phyloP scores from a whole-genome alignment of 2,113 vertebrate species.

The Hemiscyllium ocellatum region DNA sequence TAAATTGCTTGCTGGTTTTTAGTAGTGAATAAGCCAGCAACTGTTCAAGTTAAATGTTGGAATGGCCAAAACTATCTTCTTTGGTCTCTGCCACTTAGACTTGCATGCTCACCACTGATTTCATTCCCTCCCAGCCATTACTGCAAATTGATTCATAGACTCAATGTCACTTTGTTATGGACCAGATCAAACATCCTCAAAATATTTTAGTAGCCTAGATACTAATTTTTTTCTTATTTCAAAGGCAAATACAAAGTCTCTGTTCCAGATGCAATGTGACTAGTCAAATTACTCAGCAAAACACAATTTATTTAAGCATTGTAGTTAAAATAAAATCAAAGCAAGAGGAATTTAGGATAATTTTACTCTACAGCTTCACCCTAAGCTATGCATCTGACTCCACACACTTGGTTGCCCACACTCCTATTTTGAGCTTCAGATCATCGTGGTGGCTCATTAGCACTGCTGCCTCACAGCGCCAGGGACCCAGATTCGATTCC shows the following conservation, averaged over 20 bases:
- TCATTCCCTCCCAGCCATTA: not conserved
- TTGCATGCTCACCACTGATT: not conserved
- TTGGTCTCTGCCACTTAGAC: not conserved
- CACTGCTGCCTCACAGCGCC: too few species aligned
- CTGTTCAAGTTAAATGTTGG: not conserved
- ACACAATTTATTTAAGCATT: too few species aligned
- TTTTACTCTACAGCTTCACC: not conserved
- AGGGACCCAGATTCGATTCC: too few species aligned
- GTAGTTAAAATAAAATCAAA: too few species aligned
- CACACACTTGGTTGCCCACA: not conserved
- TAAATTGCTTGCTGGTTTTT: not conserved
- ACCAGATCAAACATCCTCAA: too few species aligned
- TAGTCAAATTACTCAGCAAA: too few species aligned
- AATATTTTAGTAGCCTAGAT: too few species aligned
- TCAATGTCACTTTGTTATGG: not conserved
- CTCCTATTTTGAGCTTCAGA: not conserved
- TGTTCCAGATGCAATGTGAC: too few species aligned
- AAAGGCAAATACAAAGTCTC: too few species aligned
- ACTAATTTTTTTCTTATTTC: too few species aligned
- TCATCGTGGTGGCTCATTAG: too few species aligned
- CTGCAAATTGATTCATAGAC: not conserved
- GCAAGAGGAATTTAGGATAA: too few species aligned
- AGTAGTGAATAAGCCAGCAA: not conserved
- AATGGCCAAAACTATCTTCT: not conserved
- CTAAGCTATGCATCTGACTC: not conserved